A percentile compares a stretch with the other conserved stretches of the same genome.
These are phyloP conservation scores for Eidolon dupreanum DNA, from an alignment of 2,797 vertebrate species.

Conservation along the genomic window DNA sequence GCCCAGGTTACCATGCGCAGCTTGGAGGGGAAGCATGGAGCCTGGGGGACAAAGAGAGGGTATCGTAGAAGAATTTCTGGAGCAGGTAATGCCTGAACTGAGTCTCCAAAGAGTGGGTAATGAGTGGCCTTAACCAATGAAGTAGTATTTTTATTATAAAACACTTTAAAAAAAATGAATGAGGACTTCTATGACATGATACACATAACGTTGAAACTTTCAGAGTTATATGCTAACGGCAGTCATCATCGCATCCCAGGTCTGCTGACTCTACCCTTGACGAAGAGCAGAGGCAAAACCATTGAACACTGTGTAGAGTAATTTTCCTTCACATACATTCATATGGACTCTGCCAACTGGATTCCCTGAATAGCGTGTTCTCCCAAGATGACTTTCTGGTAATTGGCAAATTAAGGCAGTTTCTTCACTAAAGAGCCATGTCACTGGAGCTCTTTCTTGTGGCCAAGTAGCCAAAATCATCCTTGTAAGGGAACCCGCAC, in stretches of 20 bases:
- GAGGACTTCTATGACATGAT: not conserved
- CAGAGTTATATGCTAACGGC: not conserved
- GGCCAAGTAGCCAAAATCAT: not conserved
- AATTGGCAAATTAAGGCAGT: not conserved
- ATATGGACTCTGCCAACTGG: not conserved
- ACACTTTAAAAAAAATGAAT: not conserved
- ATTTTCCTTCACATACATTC: not conserved
- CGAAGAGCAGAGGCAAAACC: not conserved
- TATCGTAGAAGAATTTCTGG: not conserved
- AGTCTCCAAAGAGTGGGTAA: not conserved
- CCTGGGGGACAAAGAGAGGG: rapidly evolving
- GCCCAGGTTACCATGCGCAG: not conserved
- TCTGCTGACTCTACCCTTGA: not conserved
- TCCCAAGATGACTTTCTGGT: not conserved
- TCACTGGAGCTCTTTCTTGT: not conserved
- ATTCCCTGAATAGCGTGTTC: not conserved
- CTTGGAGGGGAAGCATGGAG: not conserved
- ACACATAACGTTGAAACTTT: not conserved
- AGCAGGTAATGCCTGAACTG: not conserved
- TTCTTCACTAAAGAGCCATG: not conserved
- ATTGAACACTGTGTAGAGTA: not conserved
- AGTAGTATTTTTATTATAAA: not conserved
- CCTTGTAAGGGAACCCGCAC: not conserved
- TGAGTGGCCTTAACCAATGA: not conserved
- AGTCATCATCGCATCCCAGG: too few species aligned